Conservation (phyloP, 2,888 invertebrate genomes). For the Eupithecia insigniata region DNA sequence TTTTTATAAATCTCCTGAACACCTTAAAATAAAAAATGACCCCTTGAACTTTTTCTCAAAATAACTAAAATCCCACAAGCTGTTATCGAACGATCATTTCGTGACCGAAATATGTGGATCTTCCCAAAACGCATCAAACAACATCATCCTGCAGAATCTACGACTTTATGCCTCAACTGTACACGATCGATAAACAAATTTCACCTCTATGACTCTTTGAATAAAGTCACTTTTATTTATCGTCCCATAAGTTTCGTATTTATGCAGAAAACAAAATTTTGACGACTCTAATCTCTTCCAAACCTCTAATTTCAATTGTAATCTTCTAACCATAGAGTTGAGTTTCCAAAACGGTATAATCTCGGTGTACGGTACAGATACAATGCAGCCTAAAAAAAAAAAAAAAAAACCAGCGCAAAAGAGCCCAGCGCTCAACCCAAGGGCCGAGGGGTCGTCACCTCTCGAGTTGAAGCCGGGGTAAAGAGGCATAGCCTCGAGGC, state of each 20-base stretch:
- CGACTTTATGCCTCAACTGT: constrained; percentile 24
- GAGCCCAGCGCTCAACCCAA: no score
- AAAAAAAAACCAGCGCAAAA: no score
- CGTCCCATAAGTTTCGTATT: not conserved
- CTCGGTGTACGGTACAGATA: constrained; percentile 38
- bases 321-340: constrained; percentile 6
- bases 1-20: not conserved
- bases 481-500: no score
- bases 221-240: constrained; percentile 10
- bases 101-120: constrained; percentile 41
- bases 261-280: constrained; percentile 24
- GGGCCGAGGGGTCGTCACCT: no score
- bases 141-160: constrained; percentile 35
- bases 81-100: constrained; percentile 35
- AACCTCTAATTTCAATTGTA: constrained; percentile 15
- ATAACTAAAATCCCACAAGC: constrained; percentile 29
- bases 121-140: constrained; percentile 39
- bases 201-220: constrained; percentile 9
- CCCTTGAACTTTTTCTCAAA: constrained; percentile 15
- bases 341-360: constrained; percentile 18
- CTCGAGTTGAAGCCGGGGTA: no score
- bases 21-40: not conserved
- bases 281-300: constrained; percentile 23
- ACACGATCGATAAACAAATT: constrained; percentile 9
- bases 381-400: no score